phyloP scores from a whole-genome alignment of 2,113 vertebrate genomes.

The Rhegmatorhina hoffmannsi region DNA sequence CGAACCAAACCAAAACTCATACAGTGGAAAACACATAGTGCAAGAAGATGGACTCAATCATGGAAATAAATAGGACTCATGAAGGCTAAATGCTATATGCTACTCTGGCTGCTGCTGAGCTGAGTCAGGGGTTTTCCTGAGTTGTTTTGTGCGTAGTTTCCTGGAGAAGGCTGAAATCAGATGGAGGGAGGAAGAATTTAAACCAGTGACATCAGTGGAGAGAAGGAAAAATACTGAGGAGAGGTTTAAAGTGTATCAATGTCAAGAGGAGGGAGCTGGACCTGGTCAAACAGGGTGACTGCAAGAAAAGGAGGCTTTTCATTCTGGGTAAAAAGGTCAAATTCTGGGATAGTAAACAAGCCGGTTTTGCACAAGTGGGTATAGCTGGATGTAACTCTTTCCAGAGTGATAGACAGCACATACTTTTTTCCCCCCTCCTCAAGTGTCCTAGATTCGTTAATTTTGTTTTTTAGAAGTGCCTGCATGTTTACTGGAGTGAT shows the following conservation, averaged over 20 bases:
- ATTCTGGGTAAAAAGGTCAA: background rate
- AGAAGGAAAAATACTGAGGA: background rate
- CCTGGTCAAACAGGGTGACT: background rate
- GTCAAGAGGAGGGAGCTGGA: background rate
- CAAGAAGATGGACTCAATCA: background rate
- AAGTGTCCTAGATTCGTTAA: background rate
- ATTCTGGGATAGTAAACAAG: background rate
- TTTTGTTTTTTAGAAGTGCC: background rate
- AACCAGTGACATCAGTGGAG: background rate
- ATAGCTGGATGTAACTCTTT: background rate
- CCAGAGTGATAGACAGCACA: background rate
- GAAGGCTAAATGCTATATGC: accelerated
- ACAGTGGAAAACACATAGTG: background rate
- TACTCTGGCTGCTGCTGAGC: background rate
- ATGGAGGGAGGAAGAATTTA: background rate
- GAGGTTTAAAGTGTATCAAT: accelerated
- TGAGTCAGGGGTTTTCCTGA: background rate
- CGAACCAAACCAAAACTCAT: background rate
- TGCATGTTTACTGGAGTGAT: background rate
- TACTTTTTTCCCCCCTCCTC: accelerated
- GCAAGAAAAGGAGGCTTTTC: background rate
- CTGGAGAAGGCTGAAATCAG: background rate
- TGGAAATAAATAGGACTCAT: background rate
- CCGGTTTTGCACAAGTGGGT: accelerated
- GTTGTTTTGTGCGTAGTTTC: background rate